phyloP scores from a whole-genome alignment of 2,113 vertebrate species.

The Oreamnos americanus region DNA sequence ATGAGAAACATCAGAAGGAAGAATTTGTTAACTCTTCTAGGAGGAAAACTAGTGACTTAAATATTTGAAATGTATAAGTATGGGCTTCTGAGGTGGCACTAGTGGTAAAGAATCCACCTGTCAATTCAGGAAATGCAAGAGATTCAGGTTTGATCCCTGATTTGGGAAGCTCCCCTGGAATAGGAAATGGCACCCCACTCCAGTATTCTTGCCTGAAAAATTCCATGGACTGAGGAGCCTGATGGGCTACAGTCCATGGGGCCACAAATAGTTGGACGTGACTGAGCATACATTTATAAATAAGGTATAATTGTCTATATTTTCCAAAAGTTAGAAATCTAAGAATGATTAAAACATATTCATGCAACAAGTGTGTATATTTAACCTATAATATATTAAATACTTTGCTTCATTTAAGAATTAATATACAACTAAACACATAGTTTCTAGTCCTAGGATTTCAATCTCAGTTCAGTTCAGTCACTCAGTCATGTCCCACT shows the following conservation, averaged over 20 bases:
- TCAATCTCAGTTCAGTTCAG: background rate
- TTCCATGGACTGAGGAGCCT: background rate
- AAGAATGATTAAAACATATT: background rate
- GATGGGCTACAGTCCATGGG: background rate
- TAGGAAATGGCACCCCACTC: background rate
- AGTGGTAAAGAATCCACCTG: background rate
- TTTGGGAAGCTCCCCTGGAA: background rate
- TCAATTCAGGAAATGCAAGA: background rate
- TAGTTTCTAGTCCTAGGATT: background rate
- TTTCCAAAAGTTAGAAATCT: background rate
- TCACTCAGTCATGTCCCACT: background rate
- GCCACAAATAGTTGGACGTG: background rate
- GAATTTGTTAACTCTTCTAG: background rate
- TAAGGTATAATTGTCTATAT: background rate
- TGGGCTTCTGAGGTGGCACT: background rate
- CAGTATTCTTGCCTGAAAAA: background rate
- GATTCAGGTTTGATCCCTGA: background rate
- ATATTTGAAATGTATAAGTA: background rate
- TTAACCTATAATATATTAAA: background rate
- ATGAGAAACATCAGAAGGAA: background rate
- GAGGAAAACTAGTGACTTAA: background rate
- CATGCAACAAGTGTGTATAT: background rate
- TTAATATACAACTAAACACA: background rate
- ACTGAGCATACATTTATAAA: background rate
- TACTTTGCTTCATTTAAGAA: background rate